Evolutionary conservation across 2,888 invertebrate genomes (phyloP).

Genomic region (Zaprionus obscuricornis): DNA sequence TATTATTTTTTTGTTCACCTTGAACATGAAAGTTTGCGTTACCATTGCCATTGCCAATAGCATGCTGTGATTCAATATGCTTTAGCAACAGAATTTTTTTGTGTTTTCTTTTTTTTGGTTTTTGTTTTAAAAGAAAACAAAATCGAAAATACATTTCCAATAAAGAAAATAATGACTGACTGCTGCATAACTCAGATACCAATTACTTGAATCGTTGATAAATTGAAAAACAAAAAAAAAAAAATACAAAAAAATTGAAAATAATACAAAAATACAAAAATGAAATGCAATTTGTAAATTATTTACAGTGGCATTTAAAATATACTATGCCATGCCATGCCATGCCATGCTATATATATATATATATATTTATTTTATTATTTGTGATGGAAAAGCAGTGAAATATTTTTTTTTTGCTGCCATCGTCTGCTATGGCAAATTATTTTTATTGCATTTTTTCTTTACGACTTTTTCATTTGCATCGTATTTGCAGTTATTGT

Average conservation of each 20-base stretch:
- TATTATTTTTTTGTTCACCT: conserved; percentile 69
- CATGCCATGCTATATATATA: no score
- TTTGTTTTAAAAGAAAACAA: conserved; percentile 20
- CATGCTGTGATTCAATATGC: conserved; percentile 45
- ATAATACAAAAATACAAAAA: no score
- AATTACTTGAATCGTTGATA: no score
- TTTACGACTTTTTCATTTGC: conserved; percentile 57
- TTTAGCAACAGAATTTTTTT: conserved; percentile 74
- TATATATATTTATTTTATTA: conserved; percentile 24
- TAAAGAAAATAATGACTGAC: conserved; percentile 15
- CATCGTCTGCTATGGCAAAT: conserved; percentile 47
- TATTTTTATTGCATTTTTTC: conserved; percentile 73
- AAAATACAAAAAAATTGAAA: no score
- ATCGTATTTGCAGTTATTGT: conserved; percentile 29
- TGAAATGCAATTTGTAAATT: conserved; percentile 39
- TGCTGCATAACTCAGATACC: no score
- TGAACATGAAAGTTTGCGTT: conserved; percentile 70
- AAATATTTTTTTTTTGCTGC: conserved; percentile 17
- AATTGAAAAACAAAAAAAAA: no score
- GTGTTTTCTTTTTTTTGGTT: conserved; percentile 15
- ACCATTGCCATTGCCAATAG: conserved; percentile 41
- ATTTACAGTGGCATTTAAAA: conserved; percentile 32
- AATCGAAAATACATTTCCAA: conserved; percentile 52
- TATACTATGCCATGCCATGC: no score
- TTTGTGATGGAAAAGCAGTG: conserved; percentile 29